These are phyloP conservation scores for Hemiprocne comata DNA, from an alignment of 2,113 vertebrate genomes.

Conservation along the genomic window DNA sequence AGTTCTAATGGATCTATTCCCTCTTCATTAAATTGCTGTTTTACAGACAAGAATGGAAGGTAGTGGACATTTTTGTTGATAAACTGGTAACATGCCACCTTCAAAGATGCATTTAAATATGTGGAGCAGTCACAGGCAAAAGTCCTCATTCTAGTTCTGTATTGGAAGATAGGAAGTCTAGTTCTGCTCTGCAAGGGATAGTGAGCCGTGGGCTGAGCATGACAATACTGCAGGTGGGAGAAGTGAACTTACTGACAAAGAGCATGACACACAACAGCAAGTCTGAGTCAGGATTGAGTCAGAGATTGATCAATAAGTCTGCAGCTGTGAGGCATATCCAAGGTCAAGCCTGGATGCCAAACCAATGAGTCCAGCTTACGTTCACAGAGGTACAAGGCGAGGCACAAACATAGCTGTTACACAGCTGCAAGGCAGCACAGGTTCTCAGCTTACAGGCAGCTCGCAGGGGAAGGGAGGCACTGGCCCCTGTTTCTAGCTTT, in stretches of 20 bases:
- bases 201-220: neutral
- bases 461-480: neutral
- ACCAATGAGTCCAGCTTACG: rapidly evolving
- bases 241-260: neutral
- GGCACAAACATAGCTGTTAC: neutral
- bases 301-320: neutral
- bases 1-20: neutral
- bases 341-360: neutral
- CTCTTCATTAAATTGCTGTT: neutral
- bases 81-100: neutral
- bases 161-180: neutral
- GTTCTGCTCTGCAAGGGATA: neutral
- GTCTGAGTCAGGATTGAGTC: rapidly evolving
- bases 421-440: neutral
- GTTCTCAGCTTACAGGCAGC: neutral
- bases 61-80: neutral
- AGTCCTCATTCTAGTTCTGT: neutral
- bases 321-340: rapidly evolving
- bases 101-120: neutral
- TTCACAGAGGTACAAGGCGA: rapidly evolving
- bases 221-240: rapidly evolving
- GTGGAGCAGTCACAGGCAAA: neutral
- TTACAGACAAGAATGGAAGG: neutral
- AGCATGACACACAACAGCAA: neutral
- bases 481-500: neutral